A percentile compares a stretch with the other conserved stretches of the same genome.
These are phyloP conservation scores for Podiceps cristatus DNA, from an alignment of 2,113 vertebrate genomes.

Conservation along the genomic window DNA sequence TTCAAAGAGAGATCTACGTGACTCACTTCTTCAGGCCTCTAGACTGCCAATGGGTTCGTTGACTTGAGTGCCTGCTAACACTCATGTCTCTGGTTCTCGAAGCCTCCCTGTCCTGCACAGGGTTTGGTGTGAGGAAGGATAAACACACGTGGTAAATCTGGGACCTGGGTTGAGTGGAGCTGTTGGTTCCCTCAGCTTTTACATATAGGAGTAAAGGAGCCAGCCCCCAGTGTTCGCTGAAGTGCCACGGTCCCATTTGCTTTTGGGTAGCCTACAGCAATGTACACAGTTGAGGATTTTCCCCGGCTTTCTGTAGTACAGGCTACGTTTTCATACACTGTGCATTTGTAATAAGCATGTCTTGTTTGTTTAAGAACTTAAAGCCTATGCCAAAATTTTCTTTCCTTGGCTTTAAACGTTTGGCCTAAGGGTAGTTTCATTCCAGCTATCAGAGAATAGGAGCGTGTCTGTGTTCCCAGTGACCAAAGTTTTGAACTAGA, in stretches of 20 bases:
- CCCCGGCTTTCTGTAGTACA: background rate
- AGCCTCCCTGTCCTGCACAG: background rate
- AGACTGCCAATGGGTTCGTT: background rate
- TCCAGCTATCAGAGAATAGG: background rate
- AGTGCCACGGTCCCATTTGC: background rate
- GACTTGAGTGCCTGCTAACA: background rate
- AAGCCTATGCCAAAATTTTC: background rate
- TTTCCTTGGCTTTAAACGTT: constrained; percentile 19
- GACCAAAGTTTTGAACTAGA: background rate
- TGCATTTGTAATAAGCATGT: background rate
- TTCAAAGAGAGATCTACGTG: background rate
- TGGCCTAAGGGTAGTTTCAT: constrained; percentile 18
- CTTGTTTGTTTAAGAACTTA: constrained; percentile 28
- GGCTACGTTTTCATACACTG: background rate
- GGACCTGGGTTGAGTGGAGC: background rate
- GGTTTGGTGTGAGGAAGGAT: background rate
- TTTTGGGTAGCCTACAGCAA: constrained; percentile 11
- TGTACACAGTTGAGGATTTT: constrained; percentile 10
- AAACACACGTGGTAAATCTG: background rate
- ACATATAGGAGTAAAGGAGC: background rate
- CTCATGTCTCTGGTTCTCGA: background rate
- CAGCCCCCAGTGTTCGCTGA: background rate
- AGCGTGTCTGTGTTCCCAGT: background rate
- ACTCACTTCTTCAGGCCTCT: background rate
- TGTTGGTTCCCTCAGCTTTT: background rate